Base-by-base conservation (phyloP, 2,797 vertebrate species). In the Nyctibius grandis region DNA sequence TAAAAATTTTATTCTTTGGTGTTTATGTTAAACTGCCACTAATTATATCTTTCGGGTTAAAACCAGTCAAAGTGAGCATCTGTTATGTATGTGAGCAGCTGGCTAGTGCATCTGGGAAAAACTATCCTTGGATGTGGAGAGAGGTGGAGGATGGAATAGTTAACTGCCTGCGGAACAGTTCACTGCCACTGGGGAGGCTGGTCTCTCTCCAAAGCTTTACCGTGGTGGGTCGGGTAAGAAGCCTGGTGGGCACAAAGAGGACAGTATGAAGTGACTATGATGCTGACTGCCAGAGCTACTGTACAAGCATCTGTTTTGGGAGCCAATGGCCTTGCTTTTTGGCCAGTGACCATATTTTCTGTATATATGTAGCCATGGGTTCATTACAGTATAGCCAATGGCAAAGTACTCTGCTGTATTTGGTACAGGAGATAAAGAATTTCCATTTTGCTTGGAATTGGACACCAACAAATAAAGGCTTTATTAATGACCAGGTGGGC, bases 41-140 rank as follows among this genome's bases (percentile, higher is more conserved):
- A 91, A 84, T 88, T 77, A 48, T 61, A 59, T 84, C 68, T 92
- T 96, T 91, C 85, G 60, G 85, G 82, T 88, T 96, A 80, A 93
- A 92, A 87, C 64, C 53, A 91, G 84, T 82, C 82, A 85, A 94
- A 89, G 15, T 53, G 60, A 91, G 81, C 78, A 85, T 93, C 76
- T 95, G 83, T 81, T 95, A 50, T 26, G 18, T 77, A 92, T 94
- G 74, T 48, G 78, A 94, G 89, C 88, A 94, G 70, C 92, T 95
- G 94, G 70, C 67, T 91, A 59, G 45, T 74, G 77, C 77, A 70
- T 76, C 44, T 78, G 70, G 78, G 75, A 63, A 89, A 73, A 91
- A 64, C 45, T 57, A 2, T 83, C 67, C 60, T 53, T 88, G 65
- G 53, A 34, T 77, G 47, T 68, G 48, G 56, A 68, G 45, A 44